These are phyloP conservation scores for Temnothorax ravouxi DNA, from an alignment of 2,888 invertebrate genomes.

Conservation along the genomic window DNA sequence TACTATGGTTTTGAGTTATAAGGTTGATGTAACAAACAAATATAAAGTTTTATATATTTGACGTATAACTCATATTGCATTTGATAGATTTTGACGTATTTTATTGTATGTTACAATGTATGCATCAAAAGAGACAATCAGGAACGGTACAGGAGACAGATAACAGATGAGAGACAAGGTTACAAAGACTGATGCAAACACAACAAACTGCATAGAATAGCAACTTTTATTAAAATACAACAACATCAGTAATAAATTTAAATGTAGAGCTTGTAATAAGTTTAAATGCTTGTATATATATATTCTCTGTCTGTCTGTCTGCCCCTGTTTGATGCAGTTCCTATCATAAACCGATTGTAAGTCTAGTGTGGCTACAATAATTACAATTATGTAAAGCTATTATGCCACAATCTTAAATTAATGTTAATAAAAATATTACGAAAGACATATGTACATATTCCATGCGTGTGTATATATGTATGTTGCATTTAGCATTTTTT, in stretches of 20 bases:
- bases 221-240: conserved; percentile 86
- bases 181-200: conserved; percentile 83
- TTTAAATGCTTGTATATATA: conserved; percentile 59
- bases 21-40: background rate
- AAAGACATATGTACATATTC: conserved; percentile 28
- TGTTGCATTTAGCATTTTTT: conserved; percentile 21
- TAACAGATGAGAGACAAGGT: conserved; percentile 79
- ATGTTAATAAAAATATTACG: conserved; percentile 35
- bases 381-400: conserved; percentile 37
- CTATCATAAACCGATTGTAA: conserved; percentile 72
- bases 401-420: conserved; percentile 53
- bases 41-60: background rate
- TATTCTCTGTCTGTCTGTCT: conserved; percentile 56
- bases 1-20: background rate
- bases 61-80: background rate
- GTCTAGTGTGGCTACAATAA: conserved; percentile 33
- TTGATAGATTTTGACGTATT: background rate
- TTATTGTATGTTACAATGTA: background rate
- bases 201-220: conserved; percentile 84
- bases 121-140: conserved; percentile 68
- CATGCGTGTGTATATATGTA: background rate
- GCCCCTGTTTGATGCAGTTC: conserved; percentile 81
- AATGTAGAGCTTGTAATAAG: conserved; percentile 58
- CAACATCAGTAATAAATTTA: conserved; percentile 79
- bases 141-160: conserved; percentile 83